Evolutionary conservation across 2,113 vertebrate species (phyloP).

Genomic region (Chamaea fasciata): DNA sequence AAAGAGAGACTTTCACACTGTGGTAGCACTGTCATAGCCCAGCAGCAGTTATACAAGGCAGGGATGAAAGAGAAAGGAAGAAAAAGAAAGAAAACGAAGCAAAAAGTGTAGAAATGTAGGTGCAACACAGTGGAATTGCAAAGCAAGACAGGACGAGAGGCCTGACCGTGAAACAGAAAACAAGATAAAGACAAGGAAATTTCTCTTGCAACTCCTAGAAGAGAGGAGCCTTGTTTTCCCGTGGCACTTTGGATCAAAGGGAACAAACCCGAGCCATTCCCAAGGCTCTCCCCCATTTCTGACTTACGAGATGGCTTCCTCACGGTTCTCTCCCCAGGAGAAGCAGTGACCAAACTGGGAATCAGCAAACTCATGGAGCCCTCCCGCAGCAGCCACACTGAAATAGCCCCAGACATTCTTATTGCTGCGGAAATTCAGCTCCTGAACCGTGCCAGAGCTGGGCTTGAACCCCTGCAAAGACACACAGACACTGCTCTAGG

Average conservation of each 20-base stretch:
- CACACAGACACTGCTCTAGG: constrained; percentile 1
- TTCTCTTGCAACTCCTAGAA: background rate
- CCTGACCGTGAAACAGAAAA: background rate
- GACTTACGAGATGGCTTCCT: constrained; percentile 97
- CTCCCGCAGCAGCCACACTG: constrained; percentile 95
- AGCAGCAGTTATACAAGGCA: background rate
- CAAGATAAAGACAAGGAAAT: background rate
- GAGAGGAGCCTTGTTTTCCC: background rate
- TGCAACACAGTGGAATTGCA: background rate
- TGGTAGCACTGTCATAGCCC: background rate
- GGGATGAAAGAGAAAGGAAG: background rate
- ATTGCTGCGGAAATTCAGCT: constrained; percentile 98
- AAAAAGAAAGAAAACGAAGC: background rate
- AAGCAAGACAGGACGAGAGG: background rate
- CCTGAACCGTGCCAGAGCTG: constrained; percentile 96
- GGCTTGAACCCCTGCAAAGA: constrained; percentile 92
- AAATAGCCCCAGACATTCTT: constrained; percentile 99
- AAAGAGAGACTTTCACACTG: background rate
- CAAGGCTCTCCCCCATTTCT: background rate
- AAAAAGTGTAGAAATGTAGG: background rate
- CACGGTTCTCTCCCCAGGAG: constrained; percentile 98
- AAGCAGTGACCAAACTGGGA: constrained; percentile 99
- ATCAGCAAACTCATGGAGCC: constrained; percentile 96
- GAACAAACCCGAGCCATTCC: background rate
- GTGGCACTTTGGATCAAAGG: background rate